Conservation (phyloP, 2,113 vertebrate genomes). For the Nothobranchius kuhntae region DNA sequence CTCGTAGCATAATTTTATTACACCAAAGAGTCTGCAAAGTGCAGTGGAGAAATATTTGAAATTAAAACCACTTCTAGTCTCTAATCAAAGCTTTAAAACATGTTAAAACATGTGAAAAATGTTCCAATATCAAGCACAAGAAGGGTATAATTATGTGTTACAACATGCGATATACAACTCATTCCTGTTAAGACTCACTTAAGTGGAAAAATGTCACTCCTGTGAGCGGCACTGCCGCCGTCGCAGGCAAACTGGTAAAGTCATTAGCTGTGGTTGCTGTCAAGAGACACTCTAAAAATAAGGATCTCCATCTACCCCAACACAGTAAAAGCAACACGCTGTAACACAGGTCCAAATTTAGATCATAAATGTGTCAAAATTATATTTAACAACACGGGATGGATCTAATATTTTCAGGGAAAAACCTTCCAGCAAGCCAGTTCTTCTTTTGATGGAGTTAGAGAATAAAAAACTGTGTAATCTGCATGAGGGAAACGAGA, state of each 20-base stretch:
- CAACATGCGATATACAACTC: not conserved
- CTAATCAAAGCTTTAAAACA: not conserved
- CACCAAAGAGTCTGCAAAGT: not conserved
- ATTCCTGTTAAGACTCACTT: conserved; percentile 7
- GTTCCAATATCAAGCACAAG: not conserved
- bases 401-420: conserved; percentile 17
- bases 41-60: not conserved
- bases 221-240: conserved; percentile 4
- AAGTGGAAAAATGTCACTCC: conserved; percentile 14
- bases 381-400: conserved; percentile 22
- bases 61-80: not conserved
- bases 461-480: not conserved
- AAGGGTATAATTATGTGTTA: not conserved
- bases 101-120: not conserved
- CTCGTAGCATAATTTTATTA: not conserved
- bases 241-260: conserved; percentile 38
- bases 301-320: conserved; percentile 29
- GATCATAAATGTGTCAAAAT: conserved; percentile 43
- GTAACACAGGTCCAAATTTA: conserved; percentile 26
- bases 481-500: conserved; percentile 6
- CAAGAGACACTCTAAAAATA: conserved; percentile 49
- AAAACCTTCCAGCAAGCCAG: conserved; percentile 23
- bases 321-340: conserved; percentile 36
- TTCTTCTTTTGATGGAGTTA: conserved; percentile 16
- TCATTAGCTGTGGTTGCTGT: conserved; percentile 56